These are phyloP conservation scores for Percopsis omiscomaycus DNA, from an alignment of 2,797 vertebrate species.

Conservation along the genomic window DNA sequence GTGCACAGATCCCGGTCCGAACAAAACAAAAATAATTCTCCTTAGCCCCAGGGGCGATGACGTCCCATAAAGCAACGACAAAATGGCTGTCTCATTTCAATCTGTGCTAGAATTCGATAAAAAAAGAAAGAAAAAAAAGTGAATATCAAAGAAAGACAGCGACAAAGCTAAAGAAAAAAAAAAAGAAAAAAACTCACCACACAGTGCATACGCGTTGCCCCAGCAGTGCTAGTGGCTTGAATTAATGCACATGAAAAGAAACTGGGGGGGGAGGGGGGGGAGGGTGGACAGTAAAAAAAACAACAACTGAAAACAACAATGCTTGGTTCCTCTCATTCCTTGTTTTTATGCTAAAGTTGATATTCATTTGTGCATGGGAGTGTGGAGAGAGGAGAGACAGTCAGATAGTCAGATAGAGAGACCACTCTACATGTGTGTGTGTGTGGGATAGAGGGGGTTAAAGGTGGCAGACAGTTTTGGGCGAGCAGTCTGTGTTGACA, in stretches of 20 bases:
- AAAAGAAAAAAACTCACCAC: conserved; percentile 44
- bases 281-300: conserved; percentile 1
- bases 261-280: not conserved
- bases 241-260: conserved; percentile 23
- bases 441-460: not conserved
- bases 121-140: conserved; percentile 42
- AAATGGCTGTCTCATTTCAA: conserved; percentile 43
- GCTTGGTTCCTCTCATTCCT: conserved; percentile 76
- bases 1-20: conserved; percentile 81
- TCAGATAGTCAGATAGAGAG: conserved; percentile 41
- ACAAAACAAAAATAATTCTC: conserved; percentile 34
- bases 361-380: conserved; percentile 79
- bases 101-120: conserved; percentile 71
- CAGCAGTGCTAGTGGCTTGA: conserved; percentile 53
- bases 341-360: conserved; percentile 73
- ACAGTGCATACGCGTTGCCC: conserved; percentile 57
- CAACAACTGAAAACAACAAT: conserved; percentile 73
- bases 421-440: conserved; percentile 30
- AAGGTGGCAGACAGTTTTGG: conserved; percentile 21
- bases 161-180: conserved; percentile 30
- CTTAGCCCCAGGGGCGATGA: conserved; percentile 45
- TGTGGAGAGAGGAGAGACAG: conserved; percentile 58
- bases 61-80: conserved; percentile 26
- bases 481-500: not conserved
- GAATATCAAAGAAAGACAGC: conserved; percentile 27